These are phyloP conservation scores for Mustelus asterias DNA, from an alignment of 2,113 vertebrate species.

Conservation along the genomic window DNA sequence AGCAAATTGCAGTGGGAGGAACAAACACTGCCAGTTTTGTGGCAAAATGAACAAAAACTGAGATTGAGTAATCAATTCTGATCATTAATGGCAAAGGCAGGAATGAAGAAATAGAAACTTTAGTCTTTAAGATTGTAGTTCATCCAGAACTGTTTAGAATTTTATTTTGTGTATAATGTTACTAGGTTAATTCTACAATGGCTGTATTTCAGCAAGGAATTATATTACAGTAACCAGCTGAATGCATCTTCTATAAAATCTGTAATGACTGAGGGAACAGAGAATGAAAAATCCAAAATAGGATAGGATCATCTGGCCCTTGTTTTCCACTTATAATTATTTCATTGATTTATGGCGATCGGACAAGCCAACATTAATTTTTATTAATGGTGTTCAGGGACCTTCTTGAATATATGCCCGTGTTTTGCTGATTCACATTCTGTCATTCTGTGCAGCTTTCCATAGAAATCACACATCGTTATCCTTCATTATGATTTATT, in stretches of 20 bases:
- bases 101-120: not conserved
- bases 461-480: not conserved
- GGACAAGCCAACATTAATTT: not conserved
- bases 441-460: not conserved
- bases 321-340: not conserved
- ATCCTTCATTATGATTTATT: not conserved
- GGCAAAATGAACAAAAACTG: not conserved
- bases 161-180: not conserved
- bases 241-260: not conserved
- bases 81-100: not conserved
- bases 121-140: not conserved
- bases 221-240: not conserved
- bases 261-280: not conserved
- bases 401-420: not conserved
- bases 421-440: not conserved
- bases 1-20: not conserved
- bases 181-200: not conserved
- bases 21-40: not conserved
- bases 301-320: not conserved
- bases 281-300: not conserved
- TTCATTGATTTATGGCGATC: not conserved
- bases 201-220: not conserved
- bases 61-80: no score
- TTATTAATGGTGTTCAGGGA: not conserved
- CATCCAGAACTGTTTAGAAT: not conserved